A percentile compares a stretch with the other conserved stretches of the same genome.
phyloP scores from a whole-genome alignment of 2,888 invertebrate species.

The Anthophora plumipes region DNA sequence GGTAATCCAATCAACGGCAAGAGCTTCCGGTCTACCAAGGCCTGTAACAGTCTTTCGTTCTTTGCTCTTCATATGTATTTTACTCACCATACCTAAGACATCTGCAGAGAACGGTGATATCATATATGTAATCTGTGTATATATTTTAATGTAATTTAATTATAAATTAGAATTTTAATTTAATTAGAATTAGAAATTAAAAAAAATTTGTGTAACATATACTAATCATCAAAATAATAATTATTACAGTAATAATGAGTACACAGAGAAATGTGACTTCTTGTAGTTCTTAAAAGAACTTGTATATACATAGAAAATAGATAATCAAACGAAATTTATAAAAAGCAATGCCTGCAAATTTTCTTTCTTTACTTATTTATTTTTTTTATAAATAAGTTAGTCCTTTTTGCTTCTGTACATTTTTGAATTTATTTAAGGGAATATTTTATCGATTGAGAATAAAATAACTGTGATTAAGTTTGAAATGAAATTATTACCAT shows the following conservation, averaged over 20 bases:
- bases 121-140: no score
- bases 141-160: neutral
- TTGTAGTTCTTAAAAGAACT: no score
- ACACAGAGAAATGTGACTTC: no score
- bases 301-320: no score
- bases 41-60: conserved; percentile 79
- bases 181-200: neutral
- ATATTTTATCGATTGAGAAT: neutral
- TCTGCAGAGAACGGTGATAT: conserved; percentile 67
- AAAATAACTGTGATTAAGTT: neutral
- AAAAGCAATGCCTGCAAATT: no score
- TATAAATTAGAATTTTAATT: no score
- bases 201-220: neutral
- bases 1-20: conserved; percentile 91
- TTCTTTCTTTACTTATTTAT: no score
- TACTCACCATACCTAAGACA: conserved; percentile 74
- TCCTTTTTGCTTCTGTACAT: no score
- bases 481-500: conserved; percentile 75
- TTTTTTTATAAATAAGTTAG: no score
- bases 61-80: conserved; percentile 80
- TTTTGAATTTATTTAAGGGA: neutral
- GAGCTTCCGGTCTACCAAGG: conserved; percentile 85
- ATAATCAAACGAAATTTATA: no score
- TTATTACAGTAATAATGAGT: no score
- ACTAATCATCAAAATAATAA: no score